Percentiles rank a stretch among this genome's conserved stretches.
Conservation (phyloP, 2,888 invertebrate species). For the Sphecodes monilicornis region DNA sequence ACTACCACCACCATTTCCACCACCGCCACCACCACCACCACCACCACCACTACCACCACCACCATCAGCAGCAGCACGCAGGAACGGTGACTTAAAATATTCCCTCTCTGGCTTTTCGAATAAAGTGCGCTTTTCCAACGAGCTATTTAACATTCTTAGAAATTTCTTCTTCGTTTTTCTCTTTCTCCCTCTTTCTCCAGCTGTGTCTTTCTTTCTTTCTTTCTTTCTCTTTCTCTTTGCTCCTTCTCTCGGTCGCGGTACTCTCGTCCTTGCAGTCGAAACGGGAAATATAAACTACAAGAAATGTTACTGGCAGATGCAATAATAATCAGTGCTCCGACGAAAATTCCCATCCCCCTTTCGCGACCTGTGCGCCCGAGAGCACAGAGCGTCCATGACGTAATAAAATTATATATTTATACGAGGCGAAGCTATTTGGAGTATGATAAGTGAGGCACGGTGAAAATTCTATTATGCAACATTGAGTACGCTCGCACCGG, state of each 20-base stretch:
- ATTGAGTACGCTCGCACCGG: slow-evolving; percentile 19
- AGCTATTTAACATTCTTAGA: slow-evolving; percentile 45
- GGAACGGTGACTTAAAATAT: slow-evolving; percentile 55
- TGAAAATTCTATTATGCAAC: slow-evolving; percentile 54
- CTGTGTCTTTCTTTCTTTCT: background rate
- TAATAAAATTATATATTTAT: slow-evolving; percentile 67
- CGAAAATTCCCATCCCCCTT: slow-evolving; percentile 53
- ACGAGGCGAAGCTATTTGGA: slow-evolving; percentile 58
- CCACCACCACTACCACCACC: background rate
- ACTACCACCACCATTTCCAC: background rate
- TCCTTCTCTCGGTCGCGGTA: background rate
- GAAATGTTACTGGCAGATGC: slow-evolving; percentile 44
- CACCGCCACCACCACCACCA: background rate
- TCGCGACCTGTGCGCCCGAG: slow-evolving; percentile 46
- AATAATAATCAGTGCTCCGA: slow-evolving; percentile 61
- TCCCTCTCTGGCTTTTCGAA: slow-evolving; percentile 51
- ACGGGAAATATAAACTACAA: slow-evolving; percentile 49
- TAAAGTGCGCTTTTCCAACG: slow-evolving; percentile 38
- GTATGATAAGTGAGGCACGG: slow-evolving; percentile 57
- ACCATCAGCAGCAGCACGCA: background rate
- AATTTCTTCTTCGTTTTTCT: slow-evolving; percentile 28
- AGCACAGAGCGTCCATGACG: slow-evolving; percentile 49
- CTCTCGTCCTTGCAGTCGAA: slow-evolving; percentile 3
- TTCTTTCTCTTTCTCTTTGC: background rate
- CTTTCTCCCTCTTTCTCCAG: background rate